These are phyloP conservation scores for Vulpes lagopus DNA, from an alignment of 2,113 vertebrate genomes.

Conservation along the genomic window DNA sequence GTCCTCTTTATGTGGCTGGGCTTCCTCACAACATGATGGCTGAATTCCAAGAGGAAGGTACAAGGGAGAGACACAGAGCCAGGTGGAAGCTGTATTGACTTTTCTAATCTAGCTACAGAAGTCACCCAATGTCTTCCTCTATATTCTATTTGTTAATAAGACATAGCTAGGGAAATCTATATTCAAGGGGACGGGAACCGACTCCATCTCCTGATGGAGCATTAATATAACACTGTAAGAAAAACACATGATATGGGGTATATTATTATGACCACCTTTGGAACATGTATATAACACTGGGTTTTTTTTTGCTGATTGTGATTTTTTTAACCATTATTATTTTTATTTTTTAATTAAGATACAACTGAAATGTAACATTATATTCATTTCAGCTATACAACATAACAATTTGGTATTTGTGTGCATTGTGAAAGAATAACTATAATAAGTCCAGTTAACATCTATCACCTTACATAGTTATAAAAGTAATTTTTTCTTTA, in stretches of 20 bases:
- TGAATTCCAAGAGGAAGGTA: neutral
- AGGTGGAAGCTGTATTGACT: neutral
- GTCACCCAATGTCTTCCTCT: neutral
- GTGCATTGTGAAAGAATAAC: neutral
- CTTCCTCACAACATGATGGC: neutral
- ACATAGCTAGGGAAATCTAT: neutral
- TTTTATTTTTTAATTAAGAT: neutral
- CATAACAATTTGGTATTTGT: neutral
- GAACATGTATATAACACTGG: neutral
- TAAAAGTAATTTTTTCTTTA: neutral
- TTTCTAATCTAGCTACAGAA: neutral
- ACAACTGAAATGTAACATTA: neutral
- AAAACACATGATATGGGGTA: no score
- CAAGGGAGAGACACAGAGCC: neutral
- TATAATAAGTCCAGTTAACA: neutral
- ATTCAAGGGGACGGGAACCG: neutral
- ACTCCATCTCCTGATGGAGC: no score
- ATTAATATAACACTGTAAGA: neutral
- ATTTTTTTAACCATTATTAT: neutral
- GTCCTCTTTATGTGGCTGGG: neutral
- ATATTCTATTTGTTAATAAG: neutral
- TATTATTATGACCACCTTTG: neutral
- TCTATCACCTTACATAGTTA: neutral
- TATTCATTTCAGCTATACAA: neutral
- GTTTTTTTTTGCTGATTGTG: neutral